Base-by-base conservation (phyloP, 2,797 vertebrate genomes). In the Synaphobranchus kaupii region DNA sequence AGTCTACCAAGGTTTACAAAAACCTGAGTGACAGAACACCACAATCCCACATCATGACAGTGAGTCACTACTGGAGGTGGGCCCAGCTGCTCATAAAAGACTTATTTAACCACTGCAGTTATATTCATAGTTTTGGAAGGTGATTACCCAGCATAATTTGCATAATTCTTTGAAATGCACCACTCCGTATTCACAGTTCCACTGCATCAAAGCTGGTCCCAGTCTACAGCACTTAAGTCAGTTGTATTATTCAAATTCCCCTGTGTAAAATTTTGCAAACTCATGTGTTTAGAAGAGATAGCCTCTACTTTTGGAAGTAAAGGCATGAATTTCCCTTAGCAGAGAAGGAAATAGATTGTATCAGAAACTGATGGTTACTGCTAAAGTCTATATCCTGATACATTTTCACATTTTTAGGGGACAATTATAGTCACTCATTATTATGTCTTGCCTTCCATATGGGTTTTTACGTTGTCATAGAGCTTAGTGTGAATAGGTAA, bases 91-190 rank as follows among this genome's bases (percentile, higher is more conserved):
- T 71, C 68, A 71, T 71, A 10, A 31, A 71, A 71, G 1, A 71
- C 31, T 76, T 76, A 76, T 39, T 76, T 76, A 76, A 76, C 15
- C 71, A 76, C 71, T 34, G 71, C 34, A 76, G 34, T 15, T 76
- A 39, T 34, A 76, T 39, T 17, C 71, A 39, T 39, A 76, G 71
- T 15, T 39, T 76, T 44, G 71, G 31, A 39, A 17, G 71, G 71
- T 76, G 71, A 10, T 76, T 76, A 76, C 15, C 28, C 13, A 6
- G 71, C 31, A 4, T 76, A 31, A 34, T 76, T 4, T 17, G 34
- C 31, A 76, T 76, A 17, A 76, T 76, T 71, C n/a, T 71, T 34
- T 34, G 4, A 34, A 34, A 76, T n/a, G 66, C 28, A 39, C 28
- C 15, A 17, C 71, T 76, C 20, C 71, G n/a, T 76, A 4, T 76